phyloP scores from a whole-genome alignment of 2,113 vertebrate genomes.

The Elanoides forficatus region DNA sequence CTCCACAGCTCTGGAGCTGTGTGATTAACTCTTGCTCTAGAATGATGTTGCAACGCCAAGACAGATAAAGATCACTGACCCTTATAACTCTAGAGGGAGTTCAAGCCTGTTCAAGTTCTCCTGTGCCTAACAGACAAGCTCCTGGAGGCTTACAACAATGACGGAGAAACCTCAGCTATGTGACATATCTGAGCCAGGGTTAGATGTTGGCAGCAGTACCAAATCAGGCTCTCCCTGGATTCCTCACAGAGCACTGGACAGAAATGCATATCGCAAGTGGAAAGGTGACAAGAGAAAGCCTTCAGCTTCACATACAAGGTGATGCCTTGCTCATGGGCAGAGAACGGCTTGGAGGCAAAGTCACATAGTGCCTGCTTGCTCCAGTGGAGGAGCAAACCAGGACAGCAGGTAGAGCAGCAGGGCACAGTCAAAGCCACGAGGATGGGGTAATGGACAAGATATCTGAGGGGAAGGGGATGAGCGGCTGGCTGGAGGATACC shows the following conservation, averaged over 20 bases:
- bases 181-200: neutral
- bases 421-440: neutral
- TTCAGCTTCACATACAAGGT: accelerated
- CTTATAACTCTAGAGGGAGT: neutral
- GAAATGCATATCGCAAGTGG: neutral
- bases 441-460: neutral
- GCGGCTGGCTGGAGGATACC: neutral
- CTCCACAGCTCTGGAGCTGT: neutral
- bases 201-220: neutral
- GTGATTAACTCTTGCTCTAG: neutral
- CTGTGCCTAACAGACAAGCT: neutral
- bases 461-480: accelerated
- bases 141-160: neutral
- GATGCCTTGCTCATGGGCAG: neutral
- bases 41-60: neutral
- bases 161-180: neutral
- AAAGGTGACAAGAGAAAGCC: neutral
- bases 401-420: neutral
- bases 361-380: neutral
- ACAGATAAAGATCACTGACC: neutral
- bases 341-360: neutral
- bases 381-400: neutral
- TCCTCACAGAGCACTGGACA: neutral
- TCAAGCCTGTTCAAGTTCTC: neutral
- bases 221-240: neutral